These are phyloP conservation scores for Drosophila meridionalis DNA, from an alignment of 2,888 invertebrate species.

Conservation along the genomic window DNA sequence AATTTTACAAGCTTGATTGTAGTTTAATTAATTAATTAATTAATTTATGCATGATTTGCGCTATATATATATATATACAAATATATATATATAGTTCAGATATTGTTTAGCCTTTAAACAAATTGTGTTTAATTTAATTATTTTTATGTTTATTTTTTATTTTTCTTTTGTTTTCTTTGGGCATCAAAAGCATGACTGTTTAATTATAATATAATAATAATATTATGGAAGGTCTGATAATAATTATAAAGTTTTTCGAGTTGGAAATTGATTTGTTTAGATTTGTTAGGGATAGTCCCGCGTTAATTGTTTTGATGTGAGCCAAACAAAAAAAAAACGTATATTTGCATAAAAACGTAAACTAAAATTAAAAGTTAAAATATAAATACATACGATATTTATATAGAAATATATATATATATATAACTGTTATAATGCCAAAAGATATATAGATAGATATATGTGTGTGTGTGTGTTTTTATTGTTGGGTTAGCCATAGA, in stretches of 20 bases:
- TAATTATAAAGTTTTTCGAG: constrained; percentile 48
- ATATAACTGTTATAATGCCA: constrained; percentile 59
- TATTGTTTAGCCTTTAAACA: constrained; percentile 28
- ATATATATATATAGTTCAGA: constrained; percentile 2
- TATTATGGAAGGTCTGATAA: constrained; percentile 39
- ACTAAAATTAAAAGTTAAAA: constrained; percentile 66
- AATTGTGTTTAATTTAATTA: constrained; percentile 37
- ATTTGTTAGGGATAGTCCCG: constrained; percentile 23
- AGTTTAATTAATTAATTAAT: constrained; percentile 1
- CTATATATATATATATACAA: constrained; percentile 4
- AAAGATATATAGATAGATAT: constrained; percentile 31
- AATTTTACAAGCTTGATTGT: constrained; percentile 43
- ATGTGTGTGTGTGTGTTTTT: not conserved
- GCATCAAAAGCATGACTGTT: constrained; percentile 78
- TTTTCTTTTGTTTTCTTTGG: constrained; percentile 61
- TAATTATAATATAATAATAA: constrained; percentile 52
- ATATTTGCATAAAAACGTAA: constrained; percentile 52
- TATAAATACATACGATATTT: constrained; percentile 53
- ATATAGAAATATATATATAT: constrained; percentile 16
- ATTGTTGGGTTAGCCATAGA: constrained; percentile 29
- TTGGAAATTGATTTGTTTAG: constrained; percentile 28
- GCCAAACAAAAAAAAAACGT: constrained; percentile 28
- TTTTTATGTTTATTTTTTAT: constrained; percentile 14
- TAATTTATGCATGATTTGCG: constrained; percentile 17
- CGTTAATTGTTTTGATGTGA: constrained; percentile 9